Evolutionary conservation across 2,888 invertebrate species (phyloP).

Genomic region (Carabus problematicus): DNA sequence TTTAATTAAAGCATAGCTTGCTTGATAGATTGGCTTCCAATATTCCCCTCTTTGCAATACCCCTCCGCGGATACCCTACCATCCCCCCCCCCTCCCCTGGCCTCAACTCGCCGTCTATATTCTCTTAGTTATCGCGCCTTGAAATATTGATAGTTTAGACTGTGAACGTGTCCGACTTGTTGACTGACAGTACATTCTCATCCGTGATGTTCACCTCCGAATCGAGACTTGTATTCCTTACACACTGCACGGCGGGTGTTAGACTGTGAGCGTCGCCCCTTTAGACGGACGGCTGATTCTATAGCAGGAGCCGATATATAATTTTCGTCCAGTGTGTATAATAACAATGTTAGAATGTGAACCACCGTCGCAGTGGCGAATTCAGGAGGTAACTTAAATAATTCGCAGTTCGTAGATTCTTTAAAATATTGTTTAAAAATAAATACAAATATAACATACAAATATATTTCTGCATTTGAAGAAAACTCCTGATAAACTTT

Average conservation of each 20-base stretch:
- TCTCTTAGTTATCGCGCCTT: constrained; percentile 43
- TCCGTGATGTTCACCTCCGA: constrained; percentile 6
- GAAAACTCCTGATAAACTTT: constrained; percentile 8
- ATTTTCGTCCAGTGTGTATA: constrained; percentile 41
- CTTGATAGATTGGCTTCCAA: constrained; percentile 46
- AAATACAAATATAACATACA: neutral
- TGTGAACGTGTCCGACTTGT: constrained; percentile 14
- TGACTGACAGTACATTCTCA: constrained; percentile 2
- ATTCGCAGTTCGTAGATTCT: constrained; percentile 20
- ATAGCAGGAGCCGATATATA: constrained; percentile 30
- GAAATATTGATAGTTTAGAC: constrained; percentile 39
- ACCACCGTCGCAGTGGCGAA: no score
- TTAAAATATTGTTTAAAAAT: neutral
- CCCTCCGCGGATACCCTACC: constrained; percentile 19
- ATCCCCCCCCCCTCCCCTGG: neutral
- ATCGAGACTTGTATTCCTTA: constrained; percentile 9
- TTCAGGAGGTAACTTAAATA: constrained; percentile 29
- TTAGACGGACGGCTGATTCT: constrained; percentile 15
- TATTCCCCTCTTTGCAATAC: constrained; percentile 42
- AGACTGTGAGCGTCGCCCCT: constrained; percentile 24
- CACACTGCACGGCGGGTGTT: neutral
- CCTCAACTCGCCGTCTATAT: no score
- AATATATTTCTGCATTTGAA: neutral
- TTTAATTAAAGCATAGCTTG: constrained; percentile 46
- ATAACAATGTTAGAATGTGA: constrained; percentile 38